Percentiles rank a stretch among this genome's conserved stretches.
Evolutionary conservation across 2,888 invertebrate species (phyloP).

Genomic region (Lycaena phlaeas): DNA sequence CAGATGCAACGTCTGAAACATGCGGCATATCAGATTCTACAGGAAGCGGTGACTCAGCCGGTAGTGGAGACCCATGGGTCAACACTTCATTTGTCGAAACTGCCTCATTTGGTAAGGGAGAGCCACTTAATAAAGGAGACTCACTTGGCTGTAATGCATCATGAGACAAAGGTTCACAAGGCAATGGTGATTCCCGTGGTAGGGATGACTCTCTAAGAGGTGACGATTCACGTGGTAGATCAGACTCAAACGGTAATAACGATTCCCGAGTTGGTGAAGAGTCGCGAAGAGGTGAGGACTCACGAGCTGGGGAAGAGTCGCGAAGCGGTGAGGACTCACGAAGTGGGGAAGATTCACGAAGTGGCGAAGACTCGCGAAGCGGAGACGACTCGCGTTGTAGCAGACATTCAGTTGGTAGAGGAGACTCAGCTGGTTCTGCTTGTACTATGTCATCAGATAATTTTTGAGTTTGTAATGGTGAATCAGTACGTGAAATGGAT

Average conservation of each 20-base stretch:
- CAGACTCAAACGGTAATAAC: conserved; percentile 20
- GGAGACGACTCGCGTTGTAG: conserved; percentile 22
- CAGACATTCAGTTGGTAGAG: conserved; percentile 24
- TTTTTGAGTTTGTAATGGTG: not conserved
- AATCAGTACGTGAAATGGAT: conserved; percentile 19
- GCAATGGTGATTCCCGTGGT: conserved; percentile 9
- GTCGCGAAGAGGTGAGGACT: conserved; percentile 24
- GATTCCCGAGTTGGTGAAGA: conserved; percentile 23
- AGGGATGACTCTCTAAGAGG: conserved; percentile 6
- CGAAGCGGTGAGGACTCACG: conserved; percentile 19
- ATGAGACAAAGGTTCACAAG: conserved; percentile 17
- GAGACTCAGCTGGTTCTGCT: conserved; percentile 21
- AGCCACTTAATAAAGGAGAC: conserved; percentile 22
- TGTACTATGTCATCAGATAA: not conserved
- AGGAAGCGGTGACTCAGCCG: conserved; percentile 16
- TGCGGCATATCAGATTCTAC: conserved; percentile 11
- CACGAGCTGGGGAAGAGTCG: conserved; percentile 17
- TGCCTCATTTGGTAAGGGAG: conserved; percentile 24
- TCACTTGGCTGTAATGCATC: conserved; percentile 10
- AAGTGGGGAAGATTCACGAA: conserved; percentile 26
- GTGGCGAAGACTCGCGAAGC: conserved; percentile 22
- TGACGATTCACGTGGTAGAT: conserved; percentile 22
- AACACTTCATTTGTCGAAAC: conserved; percentile 22
- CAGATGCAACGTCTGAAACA: not conserved
- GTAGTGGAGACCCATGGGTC: conserved; percentile 22